Evolutionary conservation across 2,113 vertebrate genomes (phyloP).

Genomic region (Erinaceus europaeus): DNA sequence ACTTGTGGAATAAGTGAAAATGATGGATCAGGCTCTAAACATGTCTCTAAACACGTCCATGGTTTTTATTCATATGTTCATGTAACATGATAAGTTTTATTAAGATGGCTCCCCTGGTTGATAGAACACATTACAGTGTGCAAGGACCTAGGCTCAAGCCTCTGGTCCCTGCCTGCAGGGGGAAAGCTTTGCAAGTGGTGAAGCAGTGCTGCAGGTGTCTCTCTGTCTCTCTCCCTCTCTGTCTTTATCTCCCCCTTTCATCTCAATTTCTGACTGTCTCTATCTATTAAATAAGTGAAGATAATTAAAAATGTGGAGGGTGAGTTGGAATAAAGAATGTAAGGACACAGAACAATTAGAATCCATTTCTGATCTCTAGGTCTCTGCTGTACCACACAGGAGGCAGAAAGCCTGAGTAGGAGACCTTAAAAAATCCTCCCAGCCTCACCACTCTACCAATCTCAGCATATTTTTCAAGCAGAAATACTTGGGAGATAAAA

Average conservation of each 20-base stretch:
- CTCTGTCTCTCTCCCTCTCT: no score
- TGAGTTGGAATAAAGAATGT: not conserved
- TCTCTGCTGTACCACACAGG: not conserved
- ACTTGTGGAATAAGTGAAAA: not conserved
- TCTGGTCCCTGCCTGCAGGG: no score
- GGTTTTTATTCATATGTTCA: not conserved
- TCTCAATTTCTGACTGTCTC: no score
- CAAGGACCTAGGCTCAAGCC: no score
- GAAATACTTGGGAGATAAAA: conserved; percentile 64
- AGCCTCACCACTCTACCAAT: not conserved
- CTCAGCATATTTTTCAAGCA: conserved; percentile 33
- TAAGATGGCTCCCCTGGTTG: no score
- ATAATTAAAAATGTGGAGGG: not conserved
- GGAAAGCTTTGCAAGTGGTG: no score
- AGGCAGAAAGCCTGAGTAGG: not conserved
- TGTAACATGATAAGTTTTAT: no score
- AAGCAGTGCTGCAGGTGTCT: no score
- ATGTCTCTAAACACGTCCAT: not conserved
- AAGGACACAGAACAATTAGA: not conserved
- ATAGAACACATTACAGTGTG: no score
- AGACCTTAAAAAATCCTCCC: not conserved
- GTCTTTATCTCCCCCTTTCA: no score
- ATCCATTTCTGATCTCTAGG: not conserved
- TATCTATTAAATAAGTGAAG: no score
- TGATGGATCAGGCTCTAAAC: not conserved